phyloP scores from a whole-genome alignment of 2,888 invertebrate species.

The Schrankia costaestrigalis region DNA sequence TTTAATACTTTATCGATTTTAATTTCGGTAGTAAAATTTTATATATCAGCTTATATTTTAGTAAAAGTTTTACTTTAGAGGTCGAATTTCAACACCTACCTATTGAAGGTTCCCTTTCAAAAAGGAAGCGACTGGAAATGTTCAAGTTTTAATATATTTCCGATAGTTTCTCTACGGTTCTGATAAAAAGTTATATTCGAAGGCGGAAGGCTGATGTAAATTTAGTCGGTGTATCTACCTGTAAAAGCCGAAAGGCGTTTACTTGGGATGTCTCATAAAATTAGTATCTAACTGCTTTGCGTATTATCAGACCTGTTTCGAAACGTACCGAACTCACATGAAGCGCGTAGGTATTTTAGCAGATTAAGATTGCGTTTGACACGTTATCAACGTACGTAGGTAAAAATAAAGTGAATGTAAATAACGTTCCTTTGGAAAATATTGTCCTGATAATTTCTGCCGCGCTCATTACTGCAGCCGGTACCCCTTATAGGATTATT shows the following conservation, averaged over 20 bases:
- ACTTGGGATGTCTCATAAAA: constrained; percentile 70
- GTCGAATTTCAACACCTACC: constrained; percentile 28
- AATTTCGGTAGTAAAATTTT: constrained; percentile 38
- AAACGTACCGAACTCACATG: constrained; percentile 53
- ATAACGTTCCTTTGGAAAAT: constrained; percentile 31
- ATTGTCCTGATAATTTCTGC: constrained; percentile 23
- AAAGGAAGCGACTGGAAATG: constrained; percentile 16
- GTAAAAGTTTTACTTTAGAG: constrained; percentile 32
- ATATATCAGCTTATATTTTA: constrained; percentile 26
- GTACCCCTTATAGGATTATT: constrained; percentile 37
- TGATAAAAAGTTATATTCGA: constrained; percentile 30
- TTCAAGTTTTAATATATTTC: constrained; percentile 11
- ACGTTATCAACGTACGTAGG: constrained; percentile 57
- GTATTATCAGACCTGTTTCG: constrained; percentile 67
- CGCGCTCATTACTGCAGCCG: constrained; percentile 27
- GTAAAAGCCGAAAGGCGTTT: constrained; percentile 60
- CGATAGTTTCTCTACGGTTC: constrained; percentile 15
- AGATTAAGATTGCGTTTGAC: constrained; percentile 59
- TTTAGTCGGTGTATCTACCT: constrained; percentile 43
- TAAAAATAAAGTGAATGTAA: constrained; percentile 41
- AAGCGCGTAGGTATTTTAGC: constrained; percentile 54
- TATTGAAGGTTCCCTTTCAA: constrained; percentile 21
- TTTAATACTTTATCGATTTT: constrained; percentile 44
- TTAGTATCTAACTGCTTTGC: constrained; percentile 67
- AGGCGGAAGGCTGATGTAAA: constrained; percentile 46